A percentile compares a stretch with the other conserved stretches of the same genome.
These are phyloP conservation scores for Megastigmus dorsalis DNA, from an alignment of 2,888 invertebrate species.

Conservation along the genomic window DNA sequence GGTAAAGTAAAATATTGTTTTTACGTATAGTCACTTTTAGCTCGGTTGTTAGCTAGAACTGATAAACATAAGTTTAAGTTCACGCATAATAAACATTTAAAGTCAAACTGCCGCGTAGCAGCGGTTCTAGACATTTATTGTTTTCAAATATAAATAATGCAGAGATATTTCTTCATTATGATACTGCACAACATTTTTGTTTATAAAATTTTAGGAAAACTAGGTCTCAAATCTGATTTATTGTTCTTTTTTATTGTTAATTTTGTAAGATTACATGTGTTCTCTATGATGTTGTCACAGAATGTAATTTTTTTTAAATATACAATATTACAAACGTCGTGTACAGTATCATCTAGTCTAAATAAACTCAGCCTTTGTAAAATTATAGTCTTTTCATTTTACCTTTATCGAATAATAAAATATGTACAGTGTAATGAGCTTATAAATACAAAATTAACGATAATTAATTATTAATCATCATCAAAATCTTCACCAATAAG, in stretches of 20 bases:
- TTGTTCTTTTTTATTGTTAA: constrained; percentile 28
- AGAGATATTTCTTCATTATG: constrained; percentile 21
- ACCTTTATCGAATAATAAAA: neutral
- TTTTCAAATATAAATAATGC: constrained; percentile 26
- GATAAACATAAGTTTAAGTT: neutral
- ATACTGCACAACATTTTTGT: constrained; percentile 14
- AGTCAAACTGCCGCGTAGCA: neutral
- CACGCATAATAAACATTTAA: neutral
- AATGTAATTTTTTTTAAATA: constrained; percentile 37
- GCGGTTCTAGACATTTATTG: neutral
- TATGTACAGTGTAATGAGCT: constrained; percentile 25
- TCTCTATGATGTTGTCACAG: constrained; percentile 50
- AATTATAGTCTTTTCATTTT: constrained; percentile 49
- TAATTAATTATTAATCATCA: constrained; percentile 24
- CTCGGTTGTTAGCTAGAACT: neutral
- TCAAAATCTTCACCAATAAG: constrained; percentile 62
- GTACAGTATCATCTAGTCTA: constrained; percentile 67
- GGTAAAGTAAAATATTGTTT: constrained; percentile 36
- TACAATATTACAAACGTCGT: constrained; percentile 51
- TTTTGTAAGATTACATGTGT: constrained; percentile 47
- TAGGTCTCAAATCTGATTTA: constrained; percentile 12
- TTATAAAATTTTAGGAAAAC: constrained; percentile 19
- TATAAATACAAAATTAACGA: constrained; percentile 11
- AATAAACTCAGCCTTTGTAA: constrained; percentile 58
- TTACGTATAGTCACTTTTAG: constrained; percentile 31